These are phyloP conservation scores for Heterochromis multidens DNA, from an alignment of 2,113 vertebrate species.

Conservation along the genomic window DNA sequence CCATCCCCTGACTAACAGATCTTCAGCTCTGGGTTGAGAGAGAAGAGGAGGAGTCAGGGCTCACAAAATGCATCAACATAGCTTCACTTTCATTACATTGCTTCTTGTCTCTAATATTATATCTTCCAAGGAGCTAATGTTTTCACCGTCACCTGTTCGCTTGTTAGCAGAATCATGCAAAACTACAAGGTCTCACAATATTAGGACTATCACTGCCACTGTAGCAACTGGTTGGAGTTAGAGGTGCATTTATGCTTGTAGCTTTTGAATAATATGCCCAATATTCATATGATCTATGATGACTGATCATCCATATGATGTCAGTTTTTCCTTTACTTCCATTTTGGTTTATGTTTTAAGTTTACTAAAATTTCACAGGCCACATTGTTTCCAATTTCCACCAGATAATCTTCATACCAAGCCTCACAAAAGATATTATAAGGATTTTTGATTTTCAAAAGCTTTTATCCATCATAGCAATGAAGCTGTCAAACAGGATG, in stretches of 20 bases:
- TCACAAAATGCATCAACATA: constrained; percentile 3
- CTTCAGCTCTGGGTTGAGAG: constrained; percentile 53
- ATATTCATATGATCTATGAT: neutral
- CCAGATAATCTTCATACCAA: neutral
- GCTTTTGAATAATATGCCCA: neutral
- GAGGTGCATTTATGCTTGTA: neutral
- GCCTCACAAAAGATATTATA: neutral
- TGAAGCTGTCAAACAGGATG: neutral
- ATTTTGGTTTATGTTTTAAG: neutral
- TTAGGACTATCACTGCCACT: neutral
- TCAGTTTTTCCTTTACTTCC: rapidly evolving
- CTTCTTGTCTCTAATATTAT: constrained; percentile 23
- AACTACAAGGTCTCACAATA: neutral
- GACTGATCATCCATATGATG: neutral
- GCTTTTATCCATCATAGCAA: neutral
- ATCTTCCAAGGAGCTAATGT: neutral
- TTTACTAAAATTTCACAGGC: neutral
- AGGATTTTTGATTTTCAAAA: neutral
- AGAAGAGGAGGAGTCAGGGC: constrained; percentile 19
- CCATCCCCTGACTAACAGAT: constrained; percentile 59
- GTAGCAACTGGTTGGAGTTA: neutral
- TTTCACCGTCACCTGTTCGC: no score
- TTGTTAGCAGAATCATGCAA: neutral
- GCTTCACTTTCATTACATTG: constrained; percentile 25
- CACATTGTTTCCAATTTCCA: neutral